Evolutionary conservation across 2,113 vertebrate genomes (phyloP).

Genomic region (Rhineura floridana): DNA sequence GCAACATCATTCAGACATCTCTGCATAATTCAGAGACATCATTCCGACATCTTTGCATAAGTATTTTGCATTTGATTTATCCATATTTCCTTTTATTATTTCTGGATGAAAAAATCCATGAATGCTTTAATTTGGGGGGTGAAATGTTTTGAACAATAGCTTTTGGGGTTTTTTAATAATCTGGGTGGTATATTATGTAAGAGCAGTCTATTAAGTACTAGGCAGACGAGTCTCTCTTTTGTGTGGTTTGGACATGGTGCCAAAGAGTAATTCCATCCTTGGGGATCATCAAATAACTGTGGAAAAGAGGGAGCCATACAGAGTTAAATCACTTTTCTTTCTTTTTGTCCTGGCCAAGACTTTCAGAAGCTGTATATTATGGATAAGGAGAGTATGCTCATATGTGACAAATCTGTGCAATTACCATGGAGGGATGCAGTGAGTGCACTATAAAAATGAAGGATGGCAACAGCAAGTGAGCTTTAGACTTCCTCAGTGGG

Average conservation of each 20-base stretch:
- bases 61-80: conserved; percentile 28
- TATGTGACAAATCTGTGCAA: not conserved
- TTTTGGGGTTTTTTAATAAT: conserved; percentile 29
- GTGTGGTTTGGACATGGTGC: not conserved
- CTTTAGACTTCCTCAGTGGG: not conserved
- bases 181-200: not conserved
- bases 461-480: not conserved
- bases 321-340: not conserved
- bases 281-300: not conserved
- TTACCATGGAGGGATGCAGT: conserved; percentile 8
- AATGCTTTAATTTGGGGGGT: not conserved
- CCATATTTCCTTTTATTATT: conserved; percentile 36
- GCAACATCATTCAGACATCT: not conserved
- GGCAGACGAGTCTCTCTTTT: not conserved
- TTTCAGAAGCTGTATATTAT: conserved; percentile 18
- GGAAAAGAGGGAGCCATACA: not conserved
- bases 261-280: conserved; percentile 24
- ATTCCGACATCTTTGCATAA: no score
- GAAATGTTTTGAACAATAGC: not conserved
- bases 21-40: no score
- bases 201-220: not conserved
- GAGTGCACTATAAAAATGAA: conserved; percentile 22
- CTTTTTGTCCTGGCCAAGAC: conserved; percentile 1
- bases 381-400: conserved; percentile 5
- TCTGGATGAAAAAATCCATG: not conserved